Base-by-base conservation (phyloP, 2,797 vertebrate species). In the Steatocranus sp. region DNA sequence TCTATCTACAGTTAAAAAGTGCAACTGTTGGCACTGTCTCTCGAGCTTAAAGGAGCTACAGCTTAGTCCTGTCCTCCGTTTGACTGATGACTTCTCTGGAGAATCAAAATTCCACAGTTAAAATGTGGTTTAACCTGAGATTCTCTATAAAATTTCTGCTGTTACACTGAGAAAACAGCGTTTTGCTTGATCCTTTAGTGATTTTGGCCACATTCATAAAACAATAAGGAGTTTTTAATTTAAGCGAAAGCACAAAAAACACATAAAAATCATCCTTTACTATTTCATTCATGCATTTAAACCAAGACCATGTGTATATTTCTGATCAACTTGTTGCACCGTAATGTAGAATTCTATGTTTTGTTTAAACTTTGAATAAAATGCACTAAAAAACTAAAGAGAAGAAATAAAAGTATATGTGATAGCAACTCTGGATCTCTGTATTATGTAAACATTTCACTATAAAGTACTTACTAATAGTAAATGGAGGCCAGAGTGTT, bases 31-130 rank as follows among this genome's bases (percentile, higher is more conserved):
- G 83, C 48, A 75, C 87, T 94, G 93, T 94, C 94, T 94, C 91
- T 83, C 34, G 92, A 92, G 92, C 79, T 92, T 91, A 91, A 76
- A 90, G 88, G 83, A 94, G 87, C 90, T 91, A 89, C 91, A 94
- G 85, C 91, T 92, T 91, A 90, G 89, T 79, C 80, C 83, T 92
- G 88, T 92, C 89, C 86, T 87, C 83, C 1, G 34, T 87, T 90
- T 93, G 93, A 95, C 91, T 83, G 94, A 95, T 93, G 92, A 92
- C 91, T 91, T 93, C 92, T 92, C 92, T 34, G 46, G 91, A 89
- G 93, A 93, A 84, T 89, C 87, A 36, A 88, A 93, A 93, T 94
- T 95, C 93, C 93, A 78, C 80, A 66, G 84, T 87, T 81, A 80
- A 91, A 92, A 89, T 91, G 91, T 76, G 88, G 82, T 93, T 93